These are phyloP conservation scores for Cirrhinus molitorella DNA, from an alignment of 2,797 vertebrate genomes.

Conservation along the genomic window DNA sequence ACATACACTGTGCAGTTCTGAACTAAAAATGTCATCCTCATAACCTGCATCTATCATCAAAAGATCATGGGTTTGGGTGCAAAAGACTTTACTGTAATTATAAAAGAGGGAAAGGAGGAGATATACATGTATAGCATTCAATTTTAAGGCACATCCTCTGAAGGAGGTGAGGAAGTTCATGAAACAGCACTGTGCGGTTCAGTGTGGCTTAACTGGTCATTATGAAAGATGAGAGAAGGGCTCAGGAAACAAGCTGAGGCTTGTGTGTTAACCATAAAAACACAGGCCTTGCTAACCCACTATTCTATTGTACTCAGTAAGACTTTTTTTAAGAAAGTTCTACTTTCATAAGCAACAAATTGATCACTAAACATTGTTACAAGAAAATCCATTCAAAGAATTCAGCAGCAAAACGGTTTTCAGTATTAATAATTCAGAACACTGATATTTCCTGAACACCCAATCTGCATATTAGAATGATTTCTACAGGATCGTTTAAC, in stretches of 20 bases:
- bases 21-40: background rate
- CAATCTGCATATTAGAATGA: background rate
- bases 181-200: conserved; percentile 40
- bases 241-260: conserved; percentile 51
- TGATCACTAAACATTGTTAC: background rate
- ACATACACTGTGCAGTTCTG: background rate
- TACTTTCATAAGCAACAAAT: background rate
- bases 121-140: background rate
- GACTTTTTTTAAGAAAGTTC: background rate
- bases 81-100: background rate
- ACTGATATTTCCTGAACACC: background rate
- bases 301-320: background rate
- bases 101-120: background rate
- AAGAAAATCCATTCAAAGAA: background rate
- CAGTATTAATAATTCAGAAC: background rate
- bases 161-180: conserved; percentile 9
- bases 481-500: background rate
- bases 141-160: background rate
- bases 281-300: conserved; percentile 6
- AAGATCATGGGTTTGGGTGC: background rate
- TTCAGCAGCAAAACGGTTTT: background rate
- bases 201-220: conserved; percentile 52
- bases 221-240: conserved; percentile 53
- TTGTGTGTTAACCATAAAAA: conserved; percentile 47
- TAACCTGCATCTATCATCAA: background rate